These are phyloP conservation scores for Miltochrista miniata DNA, from an alignment of 2,888 invertebrate species.

Conservation along the genomic window DNA sequence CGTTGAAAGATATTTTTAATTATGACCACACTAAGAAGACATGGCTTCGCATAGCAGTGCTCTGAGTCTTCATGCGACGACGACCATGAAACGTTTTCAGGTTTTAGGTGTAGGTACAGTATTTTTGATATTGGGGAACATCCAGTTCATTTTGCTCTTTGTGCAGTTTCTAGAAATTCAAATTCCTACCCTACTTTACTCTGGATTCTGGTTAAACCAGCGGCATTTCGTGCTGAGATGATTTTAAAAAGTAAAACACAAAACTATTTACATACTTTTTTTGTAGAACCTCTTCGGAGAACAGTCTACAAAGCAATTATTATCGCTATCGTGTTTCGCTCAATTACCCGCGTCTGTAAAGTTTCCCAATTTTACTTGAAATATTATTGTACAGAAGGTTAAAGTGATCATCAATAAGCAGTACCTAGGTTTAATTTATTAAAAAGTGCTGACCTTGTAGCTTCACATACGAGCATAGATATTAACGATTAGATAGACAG, in stretches of 20 bases:
- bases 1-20: no score
- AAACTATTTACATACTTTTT: neutral
- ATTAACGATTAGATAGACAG: neutral
- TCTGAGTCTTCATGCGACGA: no score
- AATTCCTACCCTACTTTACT: no score
- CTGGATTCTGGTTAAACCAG: no score
- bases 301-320: neutral
- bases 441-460: neutral
- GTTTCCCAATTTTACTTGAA: conserved; percentile 5
- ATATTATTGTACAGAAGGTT: conserved; percentile 8
- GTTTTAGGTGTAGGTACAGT: no score
- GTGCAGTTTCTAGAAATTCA: no score
- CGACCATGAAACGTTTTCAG: no score
- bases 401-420: neutral
- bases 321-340: neutral
- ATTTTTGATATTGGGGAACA: no score
- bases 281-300: neutral
- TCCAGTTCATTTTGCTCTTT: no score
- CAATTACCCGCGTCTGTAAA: neutral
- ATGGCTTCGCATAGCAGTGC: neutral
- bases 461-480: neutral
- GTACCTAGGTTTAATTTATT: neutral
- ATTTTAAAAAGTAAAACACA: neutral
- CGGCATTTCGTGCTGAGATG: no score
- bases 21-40: neutral